Base-by-base conservation (phyloP, 92 coral and sea anemone species). In the Actinernus sp. region DNA sequence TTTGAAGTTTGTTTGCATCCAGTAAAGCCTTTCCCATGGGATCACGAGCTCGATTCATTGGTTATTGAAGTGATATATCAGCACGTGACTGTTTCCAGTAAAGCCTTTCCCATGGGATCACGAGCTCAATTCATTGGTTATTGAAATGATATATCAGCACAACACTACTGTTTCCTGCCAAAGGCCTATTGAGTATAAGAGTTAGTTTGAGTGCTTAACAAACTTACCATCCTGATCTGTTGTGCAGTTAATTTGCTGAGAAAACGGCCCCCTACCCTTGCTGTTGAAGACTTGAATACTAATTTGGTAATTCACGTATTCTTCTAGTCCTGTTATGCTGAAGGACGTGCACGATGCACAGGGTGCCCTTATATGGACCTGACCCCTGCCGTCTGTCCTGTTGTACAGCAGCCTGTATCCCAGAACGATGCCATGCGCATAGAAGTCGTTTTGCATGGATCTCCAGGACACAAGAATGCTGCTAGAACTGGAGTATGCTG, bases 151-250 rank as follows among this genome's bases (percentile, higher is more conserved):
- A n/a, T n/a, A n/a, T n/a, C n/a, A n/a, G n/a, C n/a, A n/a, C n/a
- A n/a, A n/a, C n/a, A n/a, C n/a, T n/a, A n/a, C n/a, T n/a, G n/a
- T n/a, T n/a, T n/a, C n/a, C n/a, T n/a, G n/a, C n/a, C n/a, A n/a
- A n/a, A n/a, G n/a, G n/a, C n/a, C n/a, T n/a, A n/a, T n/a, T n/a
- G n/a, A n/a, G n/a, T n/a, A n/a, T n/a, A n/a, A n/a, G n/a, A n/a
- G n/a, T n/a, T n/a, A n/a, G n/a, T n/a, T n/a, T n/a, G n/a, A n/a
- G n/a, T n/a, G n/a, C n/a, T n/a, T n/a, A n/a, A n/a, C n/a, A 36
- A 36, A 7, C 89, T 65, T 81, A 90, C 97, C 83, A 64, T 90
- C 97, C 34, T 90, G 58, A 23, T 84, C 91, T 13, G 97, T 90
- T 13, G 38, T 14, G 20, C 89, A 69, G 28, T 26, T 52, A n/a